Evolutionary conservation across 2,797 vertebrate genomes (phyloP).

Genomic region (Centroberyx gerrardi): DNA sequence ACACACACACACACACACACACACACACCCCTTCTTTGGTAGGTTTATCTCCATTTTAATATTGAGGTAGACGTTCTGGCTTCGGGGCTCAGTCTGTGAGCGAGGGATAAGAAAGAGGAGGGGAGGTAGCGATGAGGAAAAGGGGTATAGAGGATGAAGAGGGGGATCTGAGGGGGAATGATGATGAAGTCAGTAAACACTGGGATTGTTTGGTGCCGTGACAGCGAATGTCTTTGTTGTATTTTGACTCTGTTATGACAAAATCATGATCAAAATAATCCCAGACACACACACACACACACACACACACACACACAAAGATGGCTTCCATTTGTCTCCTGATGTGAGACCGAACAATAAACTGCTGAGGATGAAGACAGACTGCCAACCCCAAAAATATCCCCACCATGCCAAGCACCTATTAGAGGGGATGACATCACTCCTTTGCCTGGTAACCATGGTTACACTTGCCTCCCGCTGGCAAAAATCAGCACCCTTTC

Average conservation of each 20-base stretch:
- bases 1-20: too few species aligned
- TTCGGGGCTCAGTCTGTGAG: too few species aligned
- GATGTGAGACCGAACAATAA: conserved; percentile 30
- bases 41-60: background rate
- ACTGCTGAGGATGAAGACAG: conserved; percentile 41
- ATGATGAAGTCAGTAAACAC: conserved; percentile 13
- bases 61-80: too few species aligned
- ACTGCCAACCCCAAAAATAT: conserved; percentile 39
- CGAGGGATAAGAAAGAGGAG: too few species aligned
- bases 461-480: conserved; percentile 71
- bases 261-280: conserved; percentile 2
- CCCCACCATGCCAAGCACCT: conserved; percentile 44
- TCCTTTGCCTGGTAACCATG: conserved; percentile 78
- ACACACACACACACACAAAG: background rate
- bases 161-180: conserved; percentile 4
- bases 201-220: background rate
- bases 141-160: too few species aligned
- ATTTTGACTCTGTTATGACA: conserved; percentile 1
- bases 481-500: conserved; percentile 58
- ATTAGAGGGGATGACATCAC: conserved; percentile 74
- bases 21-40: background rate
- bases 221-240: background rate
- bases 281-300: conserved; percentile 1
- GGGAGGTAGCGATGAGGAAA: too few species aligned
- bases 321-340: conserved; percentile 20